phyloP scores from a whole-genome alignment of 2,797 vertebrate species.

The Coregonus suidteri region DNA sequence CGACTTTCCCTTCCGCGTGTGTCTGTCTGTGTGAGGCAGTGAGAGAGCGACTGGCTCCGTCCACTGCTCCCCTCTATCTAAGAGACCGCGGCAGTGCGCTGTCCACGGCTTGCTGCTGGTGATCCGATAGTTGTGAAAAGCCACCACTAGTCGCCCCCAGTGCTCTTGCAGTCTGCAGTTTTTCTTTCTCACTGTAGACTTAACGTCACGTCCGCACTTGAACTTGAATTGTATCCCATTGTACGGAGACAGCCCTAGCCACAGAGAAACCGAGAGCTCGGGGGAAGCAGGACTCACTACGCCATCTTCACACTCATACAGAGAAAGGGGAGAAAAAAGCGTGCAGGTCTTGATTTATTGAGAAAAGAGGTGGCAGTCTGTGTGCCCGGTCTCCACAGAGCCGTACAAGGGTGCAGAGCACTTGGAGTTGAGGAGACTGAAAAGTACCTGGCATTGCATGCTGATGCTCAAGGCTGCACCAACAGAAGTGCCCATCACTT shows the following conservation, averaged over 20 bases:
- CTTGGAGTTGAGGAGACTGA: conserved; percentile 77
- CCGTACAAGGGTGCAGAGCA: conserved; percentile 80
- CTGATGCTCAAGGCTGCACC: conserved; percentile 69
- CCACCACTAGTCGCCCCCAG: conserved; percentile 99
- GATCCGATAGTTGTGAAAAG: conserved; percentile 89
- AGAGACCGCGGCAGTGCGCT: conserved; percentile 3
- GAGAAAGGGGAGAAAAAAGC: conserved; percentile 48
- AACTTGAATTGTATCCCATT: conserved; percentile 99
- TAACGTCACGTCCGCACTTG: conserved; percentile 99
- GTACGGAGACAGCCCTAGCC: conserved; percentile 94
- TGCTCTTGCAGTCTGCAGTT: conserved; percentile 93
- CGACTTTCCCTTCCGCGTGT: neutral
- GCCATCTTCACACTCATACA: conserved; percentile 86
- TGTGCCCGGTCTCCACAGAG: conserved; percentile 77
- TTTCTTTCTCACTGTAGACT: conserved; percentile 95
- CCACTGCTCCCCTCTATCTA: conserved; percentile 10
- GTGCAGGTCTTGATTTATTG: conserved; percentile 70
- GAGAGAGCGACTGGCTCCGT: neutral
- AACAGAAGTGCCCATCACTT: conserved; percentile 72
- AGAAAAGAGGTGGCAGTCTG: conserved; percentile 57
- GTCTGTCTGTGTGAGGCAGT: neutral
- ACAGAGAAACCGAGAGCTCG: conserved; percentile 89
- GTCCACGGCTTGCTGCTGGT: conserved; percentile 26
- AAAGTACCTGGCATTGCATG: conserved; percentile 68
- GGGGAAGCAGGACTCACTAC: conserved; percentile 90